Base-by-base conservation (phyloP, 2,888 invertebrate species). In the Proisotoma minuta region DNA sequence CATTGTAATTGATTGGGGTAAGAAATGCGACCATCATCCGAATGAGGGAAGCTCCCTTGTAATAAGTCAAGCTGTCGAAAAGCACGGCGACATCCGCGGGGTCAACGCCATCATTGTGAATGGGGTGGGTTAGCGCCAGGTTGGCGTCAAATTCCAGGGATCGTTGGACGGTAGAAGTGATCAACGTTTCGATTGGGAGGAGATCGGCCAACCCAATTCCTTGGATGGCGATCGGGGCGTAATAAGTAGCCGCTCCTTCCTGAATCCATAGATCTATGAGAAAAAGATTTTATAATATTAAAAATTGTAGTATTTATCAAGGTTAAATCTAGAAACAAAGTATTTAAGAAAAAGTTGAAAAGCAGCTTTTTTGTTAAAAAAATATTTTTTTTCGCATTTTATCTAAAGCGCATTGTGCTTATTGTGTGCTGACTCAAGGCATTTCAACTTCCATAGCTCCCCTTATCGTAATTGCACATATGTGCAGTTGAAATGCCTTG, bases 21-120 rank as follows among this genome's bases (percentile, higher is more conserved):
- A 72, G 49, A 39, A 69, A 66, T 10, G 51, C 50, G 10, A 66
- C 28, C 59, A 63, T 67, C 72, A 72, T 72, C 10, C 72, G 52
- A 20, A 70, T 63, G 15, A 68, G 15, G n/a, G 63, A 48, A 2
- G 62, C 57, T n/a, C 85, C 87, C 76, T 89, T 89, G 68, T 83
- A 83, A 74, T 89, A 89, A 0, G 84, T 82, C 61, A 88, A 82
- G 1, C 79, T 81, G 39, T 84, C 84, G 73, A 89, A 89, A 81
- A 85, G 84, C 1, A 77, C 78, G 4, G 80, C 78, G 3, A 87
- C 82, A 66, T 86, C 80, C 0, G 75, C 74, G 0, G 85, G 84
- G 5, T 82, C 83, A 8, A 81, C 81, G 0, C 85, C 82, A 0
- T 77, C 75, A 53, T 82, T 80, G 59, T 64, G 63, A 5, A 69